phyloP scores from a whole-genome alignment of 2,797 vertebrate genomes.

The Sternotherus odoratus region DNA sequence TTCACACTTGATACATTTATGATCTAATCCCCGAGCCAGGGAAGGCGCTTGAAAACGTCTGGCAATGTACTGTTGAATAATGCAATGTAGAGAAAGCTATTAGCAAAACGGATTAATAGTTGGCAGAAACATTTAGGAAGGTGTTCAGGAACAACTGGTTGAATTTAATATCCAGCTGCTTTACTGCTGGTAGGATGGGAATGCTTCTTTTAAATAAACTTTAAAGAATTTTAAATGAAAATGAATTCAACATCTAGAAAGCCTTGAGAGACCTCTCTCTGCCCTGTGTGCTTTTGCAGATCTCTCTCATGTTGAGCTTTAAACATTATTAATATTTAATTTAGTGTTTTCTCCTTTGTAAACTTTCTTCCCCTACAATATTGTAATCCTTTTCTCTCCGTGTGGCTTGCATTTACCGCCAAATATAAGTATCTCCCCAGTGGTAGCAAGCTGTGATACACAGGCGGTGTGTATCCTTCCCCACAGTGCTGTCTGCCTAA shows the following conservation, averaged over 20 bases:
- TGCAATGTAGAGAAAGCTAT: conserved; percentile 58
- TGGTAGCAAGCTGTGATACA: conserved; percentile 24
- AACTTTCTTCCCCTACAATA: conserved; percentile 27
- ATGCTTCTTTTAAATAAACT: conserved; percentile 64
- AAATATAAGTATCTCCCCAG: conserved; percentile 5
- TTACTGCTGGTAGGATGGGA: conserved; percentile 56
- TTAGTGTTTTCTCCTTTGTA: background rate
- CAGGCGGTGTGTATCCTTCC: conserved; percentile 7
- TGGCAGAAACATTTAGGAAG: conserved; percentile 56
- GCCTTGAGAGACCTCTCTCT: conserved; percentile 18
- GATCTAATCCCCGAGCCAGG: conserved; percentile 55
- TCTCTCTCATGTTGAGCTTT: conserved; percentile 45
- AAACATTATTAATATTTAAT: conserved; percentile 63
- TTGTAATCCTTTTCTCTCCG: conserved; percentile 21
- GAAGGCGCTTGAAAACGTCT: conserved; percentile 56
- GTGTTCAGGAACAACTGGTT: conserved; percentile 61
- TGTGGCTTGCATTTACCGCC: conserved; percentile 29
- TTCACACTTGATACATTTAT: conserved; percentile 58
- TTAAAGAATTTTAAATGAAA: conserved; percentile 71
- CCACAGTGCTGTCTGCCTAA: background rate
- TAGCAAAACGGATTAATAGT: conserved; percentile 69
- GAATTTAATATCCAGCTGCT: conserved; percentile 72
- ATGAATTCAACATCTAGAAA: conserved; percentile 53
- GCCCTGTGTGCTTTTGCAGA: conserved; percentile 33
- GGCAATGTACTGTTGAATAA: conserved; percentile 49